Conservation (phyloP, 2,113 vertebrate genomes). For the Microtus montanus region DNA sequence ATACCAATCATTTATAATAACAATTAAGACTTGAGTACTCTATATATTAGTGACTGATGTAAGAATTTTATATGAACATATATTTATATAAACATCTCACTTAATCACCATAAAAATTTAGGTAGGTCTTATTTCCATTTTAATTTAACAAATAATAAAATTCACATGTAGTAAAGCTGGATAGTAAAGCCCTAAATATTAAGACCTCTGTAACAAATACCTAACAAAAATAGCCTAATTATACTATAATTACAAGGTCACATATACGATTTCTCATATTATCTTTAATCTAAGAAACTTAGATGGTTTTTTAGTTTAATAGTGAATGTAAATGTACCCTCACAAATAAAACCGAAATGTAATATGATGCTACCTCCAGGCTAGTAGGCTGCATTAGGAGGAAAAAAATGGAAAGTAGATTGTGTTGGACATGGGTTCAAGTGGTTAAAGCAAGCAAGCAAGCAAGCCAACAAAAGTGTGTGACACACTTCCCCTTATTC, state of each 20-base stretch:
- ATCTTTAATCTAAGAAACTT: slow-evolving; percentile 41
- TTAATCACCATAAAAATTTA: slow-evolving; percentile 13
- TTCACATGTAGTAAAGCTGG: not conserved
- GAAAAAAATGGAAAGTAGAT: not conserved
- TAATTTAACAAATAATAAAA: slow-evolving; percentile 30
- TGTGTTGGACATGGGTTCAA: slow-evolving; percentile 11
- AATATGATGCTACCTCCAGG: not conserved
- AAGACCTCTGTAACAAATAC: not conserved
- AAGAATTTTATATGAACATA: not conserved
- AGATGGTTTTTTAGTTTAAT: slow-evolving; percentile 15
- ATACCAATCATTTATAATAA: not conserved
- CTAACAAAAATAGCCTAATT: not conserved
- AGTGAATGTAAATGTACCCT: not conserved
- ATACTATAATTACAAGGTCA: slow-evolving; percentile 6
- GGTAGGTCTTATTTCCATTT: not conserved
- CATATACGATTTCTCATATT: not conserved
- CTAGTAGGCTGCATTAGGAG: not conserved
- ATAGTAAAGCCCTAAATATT: not conserved
- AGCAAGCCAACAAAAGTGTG: not conserved
- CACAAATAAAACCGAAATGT: slow-evolving; percentile 7
- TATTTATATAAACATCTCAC: not conserved
- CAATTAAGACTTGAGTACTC: not conserved
- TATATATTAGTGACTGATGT: not conserved
- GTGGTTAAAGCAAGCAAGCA: not conserved
- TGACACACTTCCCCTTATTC: not conserved